A percentile compares a stretch with the other conserved stretches of the same genome.
phyloP scores from a whole-genome alignment of 2,113 vertebrate genomes.

The Archilochus colubris region DNA sequence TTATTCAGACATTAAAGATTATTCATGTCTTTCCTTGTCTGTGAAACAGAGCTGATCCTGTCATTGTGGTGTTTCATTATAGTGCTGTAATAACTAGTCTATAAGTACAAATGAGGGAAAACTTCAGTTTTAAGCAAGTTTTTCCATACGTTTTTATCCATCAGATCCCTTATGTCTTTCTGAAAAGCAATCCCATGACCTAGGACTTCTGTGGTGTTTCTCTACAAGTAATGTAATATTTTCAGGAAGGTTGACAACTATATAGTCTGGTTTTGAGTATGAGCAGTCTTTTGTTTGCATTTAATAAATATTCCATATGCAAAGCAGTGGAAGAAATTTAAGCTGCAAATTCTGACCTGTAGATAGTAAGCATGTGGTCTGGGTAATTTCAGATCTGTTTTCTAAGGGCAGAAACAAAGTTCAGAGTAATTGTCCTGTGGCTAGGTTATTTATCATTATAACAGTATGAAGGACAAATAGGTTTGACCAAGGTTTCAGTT shows the following conservation, averaged over 20 bases:
- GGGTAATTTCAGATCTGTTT: not conserved
- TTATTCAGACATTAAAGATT: not conserved
- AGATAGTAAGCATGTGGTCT: not conserved
- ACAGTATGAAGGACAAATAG: not conserved
- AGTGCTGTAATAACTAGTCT: not conserved
- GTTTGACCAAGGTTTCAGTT: not conserved
- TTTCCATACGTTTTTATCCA: conserved; percentile 2
- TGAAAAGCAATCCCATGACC: not conserved
- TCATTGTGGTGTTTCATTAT: conserved; percentile 22
- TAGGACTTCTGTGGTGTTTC: conserved; percentile 32
- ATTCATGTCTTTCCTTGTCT: not conserved
- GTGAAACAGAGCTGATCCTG: not conserved
- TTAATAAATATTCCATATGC: not conserved
- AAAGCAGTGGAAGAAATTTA: not conserved
- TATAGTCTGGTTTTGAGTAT: not conserved
- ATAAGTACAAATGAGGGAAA: not conserved
- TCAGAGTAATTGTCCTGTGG: not conserved
- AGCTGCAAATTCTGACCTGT: not conserved
- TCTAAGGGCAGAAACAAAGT: not conserved
- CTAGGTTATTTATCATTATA: not conserved
- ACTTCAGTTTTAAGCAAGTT: conserved; percentile 30
- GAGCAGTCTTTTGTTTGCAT: not conserved
- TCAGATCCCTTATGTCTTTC: not conserved
- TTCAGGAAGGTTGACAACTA: not conserved
- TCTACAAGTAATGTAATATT: fast-evolving